These are phyloP conservation scores for Pantala flavescens DNA, from an alignment of 1,140 invertebrate genomes.

Conservation along the genomic window DNA sequence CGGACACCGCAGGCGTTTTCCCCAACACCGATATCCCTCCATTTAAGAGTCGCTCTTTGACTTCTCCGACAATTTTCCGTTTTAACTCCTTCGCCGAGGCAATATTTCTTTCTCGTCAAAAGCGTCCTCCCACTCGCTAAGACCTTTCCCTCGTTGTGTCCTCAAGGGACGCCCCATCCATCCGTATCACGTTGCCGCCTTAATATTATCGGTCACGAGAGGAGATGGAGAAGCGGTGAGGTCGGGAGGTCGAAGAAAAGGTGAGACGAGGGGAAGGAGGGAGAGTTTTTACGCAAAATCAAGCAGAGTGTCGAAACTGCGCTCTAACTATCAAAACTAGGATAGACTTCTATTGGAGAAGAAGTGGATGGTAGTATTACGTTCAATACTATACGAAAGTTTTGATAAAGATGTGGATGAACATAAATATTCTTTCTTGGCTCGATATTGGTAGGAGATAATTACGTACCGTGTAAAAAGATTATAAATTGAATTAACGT, in stretches of 20 bases:
- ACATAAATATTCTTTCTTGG: too few species aligned
- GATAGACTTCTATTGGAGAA: too few species aligned
- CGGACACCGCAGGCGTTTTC: not conserved
- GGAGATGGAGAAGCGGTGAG: not conserved
- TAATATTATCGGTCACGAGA: slow-evolving; percentile 9
- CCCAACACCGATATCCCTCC: not conserved
- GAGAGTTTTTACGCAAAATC: too few species aligned
- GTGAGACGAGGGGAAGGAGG: not conserved
- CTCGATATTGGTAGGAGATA: too few species aligned
- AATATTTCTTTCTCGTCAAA: not conserved
- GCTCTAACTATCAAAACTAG: too few species aligned
- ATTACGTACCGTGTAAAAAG: too few species aligned
- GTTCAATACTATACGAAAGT: too few species aligned
- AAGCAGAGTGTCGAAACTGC: too few species aligned
- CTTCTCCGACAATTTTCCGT: not conserved
- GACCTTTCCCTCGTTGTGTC: not conserved
- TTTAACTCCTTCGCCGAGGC: not conserved
- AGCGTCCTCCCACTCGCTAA: not conserved
- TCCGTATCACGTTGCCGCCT: slow-evolving; percentile 6
- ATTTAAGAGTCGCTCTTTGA: not conserved
- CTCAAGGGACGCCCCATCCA: not conserved
- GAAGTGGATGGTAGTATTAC: too few species aligned
- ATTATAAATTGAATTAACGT: too few species aligned
- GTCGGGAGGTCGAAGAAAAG: not conserved
- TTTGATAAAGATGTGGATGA: too few species aligned